Percentiles rank a stretch among this genome's conserved stretches.
Evolutionary conservation across 2,888 invertebrate species (phyloP).

Genomic region (Orthosia gracilis): DNA sequence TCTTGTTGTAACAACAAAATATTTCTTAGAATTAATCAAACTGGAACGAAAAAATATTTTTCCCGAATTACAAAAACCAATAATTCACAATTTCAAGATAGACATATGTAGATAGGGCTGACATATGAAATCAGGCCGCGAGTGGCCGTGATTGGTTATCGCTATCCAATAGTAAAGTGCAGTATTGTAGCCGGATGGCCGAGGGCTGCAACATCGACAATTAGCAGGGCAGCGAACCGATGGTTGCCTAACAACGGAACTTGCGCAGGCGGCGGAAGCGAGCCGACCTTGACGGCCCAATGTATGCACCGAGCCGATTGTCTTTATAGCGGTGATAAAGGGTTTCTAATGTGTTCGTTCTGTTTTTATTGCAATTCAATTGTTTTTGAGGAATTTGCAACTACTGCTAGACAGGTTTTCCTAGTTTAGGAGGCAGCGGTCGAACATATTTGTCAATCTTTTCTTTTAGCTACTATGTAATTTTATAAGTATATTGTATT

Average conservation of each 20-base stretch:
- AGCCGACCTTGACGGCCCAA: constrained; percentile 84
- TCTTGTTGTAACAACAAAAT: neutral
- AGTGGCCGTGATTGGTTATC: constrained; percentile 67
- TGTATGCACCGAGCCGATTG: constrained; percentile 70
- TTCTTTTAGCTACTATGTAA: no score
- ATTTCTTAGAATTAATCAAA: neutral
- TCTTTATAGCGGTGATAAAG: constrained; percentile 71
- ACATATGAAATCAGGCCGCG: constrained; percentile 52
- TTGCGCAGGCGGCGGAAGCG: constrained; percentile 82
- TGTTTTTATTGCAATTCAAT: constrained; percentile 21
- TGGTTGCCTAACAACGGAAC: constrained; percentile 87
- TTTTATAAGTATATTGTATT: neutral
- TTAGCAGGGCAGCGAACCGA: constrained; percentile 79
- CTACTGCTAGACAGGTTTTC: neutral
- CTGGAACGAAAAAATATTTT: neutral
- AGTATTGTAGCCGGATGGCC: constrained; percentile 72
- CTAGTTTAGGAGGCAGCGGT: neutral
- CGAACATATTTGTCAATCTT: no score
- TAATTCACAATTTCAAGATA: constrained; percentile 38
- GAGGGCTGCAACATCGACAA: constrained; percentile 77
- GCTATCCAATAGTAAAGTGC: constrained; percentile 72
- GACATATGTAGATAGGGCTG: constrained; percentile 36
- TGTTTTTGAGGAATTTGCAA: neutral
- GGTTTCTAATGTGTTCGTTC: constrained; percentile 70
- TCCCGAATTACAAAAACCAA: constrained; percentile 15